phyloP scores from a whole-genome alignment of 2,113 vertebrate genomes.

The Prietella phreatophila region DNA sequence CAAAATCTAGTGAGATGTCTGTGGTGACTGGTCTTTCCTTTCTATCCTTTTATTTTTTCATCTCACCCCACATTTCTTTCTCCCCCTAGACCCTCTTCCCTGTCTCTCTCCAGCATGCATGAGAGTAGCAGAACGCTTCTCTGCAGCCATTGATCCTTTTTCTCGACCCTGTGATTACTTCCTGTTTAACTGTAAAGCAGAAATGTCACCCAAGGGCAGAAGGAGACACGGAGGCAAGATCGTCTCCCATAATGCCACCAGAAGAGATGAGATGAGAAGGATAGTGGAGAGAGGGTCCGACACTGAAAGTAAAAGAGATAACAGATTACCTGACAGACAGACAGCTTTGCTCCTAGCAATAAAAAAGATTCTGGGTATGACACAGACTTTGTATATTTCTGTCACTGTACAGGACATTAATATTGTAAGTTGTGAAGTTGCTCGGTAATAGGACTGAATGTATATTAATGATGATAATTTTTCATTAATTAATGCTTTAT shows the following conservation, averaged over 20 bases:
- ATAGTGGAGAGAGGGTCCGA: constrained; percentile 8
- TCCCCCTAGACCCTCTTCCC: constrained; percentile 55
- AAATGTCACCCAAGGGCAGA: constrained; percentile 44
- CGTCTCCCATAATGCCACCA: constrained; percentile 41
- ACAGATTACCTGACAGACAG: constrained; percentile 59
- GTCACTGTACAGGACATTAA: not conserved
- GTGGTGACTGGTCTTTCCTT: not conserved
- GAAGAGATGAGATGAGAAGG: not conserved
- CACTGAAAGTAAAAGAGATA: not conserved
- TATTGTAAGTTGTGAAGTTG: not conserved
- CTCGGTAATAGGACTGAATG: not conserved
- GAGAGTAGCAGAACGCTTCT: constrained; percentile 60
- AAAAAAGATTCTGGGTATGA: constrained; percentile 67
- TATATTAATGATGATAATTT: not conserved
- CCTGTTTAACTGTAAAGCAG: constrained; percentile 66
- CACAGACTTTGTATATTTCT: not conserved
- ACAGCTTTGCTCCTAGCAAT: constrained; percentile 61
- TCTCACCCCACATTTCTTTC: constrained; percentile 21
- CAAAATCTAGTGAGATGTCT: not conserved
- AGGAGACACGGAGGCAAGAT: constrained; percentile 52
- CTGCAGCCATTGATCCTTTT: constrained; percentile 72
- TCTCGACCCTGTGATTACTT: constrained; percentile 75
- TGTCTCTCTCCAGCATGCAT: constrained; percentile 68
- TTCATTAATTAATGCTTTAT: not conserved
- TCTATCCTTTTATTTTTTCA: constrained; percentile 6